Evolutionary conservation across 2,888 invertebrate genomes (phyloP), one percentile per base, ranked within the genome.

Genomic region (Carpatolechia fugitivella): DNA sequence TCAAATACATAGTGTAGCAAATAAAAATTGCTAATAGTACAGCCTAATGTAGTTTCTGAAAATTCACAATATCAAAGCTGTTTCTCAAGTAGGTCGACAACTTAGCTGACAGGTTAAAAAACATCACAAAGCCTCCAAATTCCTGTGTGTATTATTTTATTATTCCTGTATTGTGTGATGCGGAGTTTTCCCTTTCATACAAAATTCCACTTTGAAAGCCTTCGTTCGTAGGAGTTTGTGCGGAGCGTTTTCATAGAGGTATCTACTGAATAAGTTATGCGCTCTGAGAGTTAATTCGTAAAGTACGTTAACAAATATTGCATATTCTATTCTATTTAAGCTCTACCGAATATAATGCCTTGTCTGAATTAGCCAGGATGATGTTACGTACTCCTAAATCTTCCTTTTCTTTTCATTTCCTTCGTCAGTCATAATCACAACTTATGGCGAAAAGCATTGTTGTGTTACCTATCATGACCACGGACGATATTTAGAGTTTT

Each of bases 141-240:
- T 44, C 31, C 35, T 20, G 14, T 56, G 56, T 60, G 62, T 66
- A 66, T 66, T 60, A 68, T 66, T 59, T 56, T 62, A 66, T 63
- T 68, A 65, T 66, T 60, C 63, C 58, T 63, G 52, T 55, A 46
- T 55, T 36, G 51, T 55, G 55, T 55, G 24, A 56, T 47, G 53
- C 52, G 56, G 50, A 55, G 54, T 46, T 58, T 30, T 44, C 36
- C n/a, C 48, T 40, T 35, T 51, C 58, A 46, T 46, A 41, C 14
- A 38, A 44, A 40, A 47, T 33, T 54, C 46, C 35, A 30, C 56
- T 56, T 56, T 52, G 38, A 55, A 52, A 55, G 44, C 38, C 51
- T 49, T 40, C 53, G 29, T n/a, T 36, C 14, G 33, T 44, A 13
- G 29, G 35, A 35, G 35, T 18, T 20, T 24, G n/a, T 8, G 35